These are phyloP conservation scores for Elysia crispata DNA, from an alignment of 2,888 invertebrate genomes.

Conservation along the genomic window DNA sequence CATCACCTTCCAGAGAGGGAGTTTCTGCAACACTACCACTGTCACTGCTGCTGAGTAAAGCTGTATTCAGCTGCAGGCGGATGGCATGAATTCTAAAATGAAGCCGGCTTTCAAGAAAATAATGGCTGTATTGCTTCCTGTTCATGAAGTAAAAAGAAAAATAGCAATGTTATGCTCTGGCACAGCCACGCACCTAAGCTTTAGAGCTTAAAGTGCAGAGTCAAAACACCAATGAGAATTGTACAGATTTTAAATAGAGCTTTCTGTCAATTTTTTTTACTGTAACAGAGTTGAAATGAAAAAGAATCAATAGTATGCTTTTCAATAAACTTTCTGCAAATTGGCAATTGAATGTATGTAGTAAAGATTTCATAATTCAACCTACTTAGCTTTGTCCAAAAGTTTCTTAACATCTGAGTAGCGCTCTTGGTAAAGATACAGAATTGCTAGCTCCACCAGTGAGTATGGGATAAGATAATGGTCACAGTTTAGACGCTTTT, in stretches of 20 bases:
- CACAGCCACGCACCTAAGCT: too few species aligned
- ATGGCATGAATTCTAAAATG: conserved; percentile 92
- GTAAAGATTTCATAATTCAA: conserved; percentile 43
- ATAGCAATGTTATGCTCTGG: too few species aligned
- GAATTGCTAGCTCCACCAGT: conserved; percentile 89
- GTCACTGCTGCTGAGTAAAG: conserved; percentile 34
- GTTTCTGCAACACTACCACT: conserved; percentile 22
- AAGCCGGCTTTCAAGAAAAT: conserved; percentile 90
- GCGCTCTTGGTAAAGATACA: conserved; percentile 86
- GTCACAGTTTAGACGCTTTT: conserved; percentile 86
- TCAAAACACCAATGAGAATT: too few species aligned
- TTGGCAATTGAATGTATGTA: background rate
- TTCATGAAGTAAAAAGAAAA: conserved; percentile 69
- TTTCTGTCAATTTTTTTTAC: background rate
- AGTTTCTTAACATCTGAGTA: conserved; percentile 84
- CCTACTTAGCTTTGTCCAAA: conserved; percentile 90
- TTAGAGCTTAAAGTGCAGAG: too few species aligned
- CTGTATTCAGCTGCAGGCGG: conserved; percentile 60
- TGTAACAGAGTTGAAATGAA: background rate
- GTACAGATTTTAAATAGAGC: background rate
- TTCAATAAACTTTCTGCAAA: background rate
- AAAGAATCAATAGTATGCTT: background rate
- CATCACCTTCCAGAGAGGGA: conserved; percentile 33
- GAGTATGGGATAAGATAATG: conserved; percentile 91
- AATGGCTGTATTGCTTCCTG: conserved; percentile 92